Percentiles rank a stretch among this genome's conserved stretches.
phyloP scores from a whole-genome alignment of 1,140 invertebrate species.

The Arctopsyche grandis region DNA sequence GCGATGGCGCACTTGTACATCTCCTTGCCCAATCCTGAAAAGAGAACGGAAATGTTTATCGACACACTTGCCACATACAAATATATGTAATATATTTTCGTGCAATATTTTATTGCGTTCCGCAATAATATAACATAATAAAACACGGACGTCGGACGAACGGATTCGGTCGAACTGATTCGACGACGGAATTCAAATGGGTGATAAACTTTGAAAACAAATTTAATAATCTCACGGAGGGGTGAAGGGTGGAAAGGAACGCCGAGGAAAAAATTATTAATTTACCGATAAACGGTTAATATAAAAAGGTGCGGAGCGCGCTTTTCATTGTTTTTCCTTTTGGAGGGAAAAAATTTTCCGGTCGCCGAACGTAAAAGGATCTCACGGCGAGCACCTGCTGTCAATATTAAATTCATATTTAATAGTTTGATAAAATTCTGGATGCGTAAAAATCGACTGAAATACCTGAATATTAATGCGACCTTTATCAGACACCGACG shows the following conservation, averaged over 20 bases:
- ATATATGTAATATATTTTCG: too few relatives aligned
- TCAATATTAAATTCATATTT: conserved; percentile 53
- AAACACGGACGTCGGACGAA: too few relatives aligned
- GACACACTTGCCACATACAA: too few relatives aligned
- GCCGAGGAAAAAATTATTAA: conserved; percentile 25
- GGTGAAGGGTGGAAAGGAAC: not conserved
- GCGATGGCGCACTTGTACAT: conserved; percentile 63
- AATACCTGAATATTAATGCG: conserved; percentile 51
- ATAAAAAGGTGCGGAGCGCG: conserved; percentile 16
- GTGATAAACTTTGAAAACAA: conserved; percentile 15
- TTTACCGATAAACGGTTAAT: conserved; percentile 35
- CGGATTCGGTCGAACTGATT: too few relatives aligned
- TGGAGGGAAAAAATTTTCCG: conserved; percentile 1
- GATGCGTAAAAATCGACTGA: conserved; percentile 49
- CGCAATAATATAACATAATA: too few relatives aligned
- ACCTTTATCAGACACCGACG: conserved; percentile 24
- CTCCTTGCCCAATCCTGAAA: conserved; percentile 63
- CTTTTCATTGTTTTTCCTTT: conserved; percentile 29
- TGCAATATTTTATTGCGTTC: too few relatives aligned
- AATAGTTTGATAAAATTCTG: conserved; percentile 54
- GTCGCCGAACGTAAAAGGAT: conserved; percentile 15
- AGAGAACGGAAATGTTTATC: conserved; percentile 13
- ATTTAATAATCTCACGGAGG: conserved; percentile 15
- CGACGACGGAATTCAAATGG: not conserved
- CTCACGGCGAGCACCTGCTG: conserved; percentile 38